phyloP scores from a whole-genome alignment of 1,140 invertebrate genomes.

The Copidosoma floridanum region DNA sequence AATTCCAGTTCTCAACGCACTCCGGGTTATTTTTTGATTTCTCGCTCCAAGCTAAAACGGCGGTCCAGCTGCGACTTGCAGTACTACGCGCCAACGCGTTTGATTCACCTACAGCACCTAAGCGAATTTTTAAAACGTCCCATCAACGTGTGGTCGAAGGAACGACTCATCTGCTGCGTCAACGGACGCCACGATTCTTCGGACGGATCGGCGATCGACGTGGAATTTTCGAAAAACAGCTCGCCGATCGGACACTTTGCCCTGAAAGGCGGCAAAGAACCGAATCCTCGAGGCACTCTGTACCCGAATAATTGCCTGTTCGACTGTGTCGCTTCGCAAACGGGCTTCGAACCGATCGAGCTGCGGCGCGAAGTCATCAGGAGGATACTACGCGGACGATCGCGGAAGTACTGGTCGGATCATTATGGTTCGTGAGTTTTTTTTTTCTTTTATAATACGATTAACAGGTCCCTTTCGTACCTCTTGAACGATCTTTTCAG shows the following conservation, averaged over 20 bases:
- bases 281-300: not conserved
- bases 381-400: not conserved
- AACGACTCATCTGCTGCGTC: not conserved
- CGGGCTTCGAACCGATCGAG: not conserved
- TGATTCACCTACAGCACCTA: not conserved
- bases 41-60: no score
- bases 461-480: no score
- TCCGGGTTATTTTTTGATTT: no score
- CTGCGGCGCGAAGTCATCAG: not conserved
- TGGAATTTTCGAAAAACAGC: not conserved
- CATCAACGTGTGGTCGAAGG: slow-evolving; percentile 2
- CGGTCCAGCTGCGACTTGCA: no score
- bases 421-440: not conserved
- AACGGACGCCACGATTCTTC: not conserved
- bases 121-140: not conserved
- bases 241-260: not conserved
- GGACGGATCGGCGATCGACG: not conserved
- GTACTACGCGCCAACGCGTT: not conserved
- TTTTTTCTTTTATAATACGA: not conserved
- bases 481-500: no score
- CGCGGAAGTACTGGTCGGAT: not conserved
- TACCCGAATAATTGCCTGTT: slow-evolving; percentile 12
- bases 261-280: not conserved
- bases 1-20: no score
- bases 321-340: not conserved